A percentile compares a stretch with the other conserved stretches of the same genome.
Evolutionary conservation across 2,797 vertebrate genomes (phyloP).

Genomic region (Lagodon rhomboides): DNA sequence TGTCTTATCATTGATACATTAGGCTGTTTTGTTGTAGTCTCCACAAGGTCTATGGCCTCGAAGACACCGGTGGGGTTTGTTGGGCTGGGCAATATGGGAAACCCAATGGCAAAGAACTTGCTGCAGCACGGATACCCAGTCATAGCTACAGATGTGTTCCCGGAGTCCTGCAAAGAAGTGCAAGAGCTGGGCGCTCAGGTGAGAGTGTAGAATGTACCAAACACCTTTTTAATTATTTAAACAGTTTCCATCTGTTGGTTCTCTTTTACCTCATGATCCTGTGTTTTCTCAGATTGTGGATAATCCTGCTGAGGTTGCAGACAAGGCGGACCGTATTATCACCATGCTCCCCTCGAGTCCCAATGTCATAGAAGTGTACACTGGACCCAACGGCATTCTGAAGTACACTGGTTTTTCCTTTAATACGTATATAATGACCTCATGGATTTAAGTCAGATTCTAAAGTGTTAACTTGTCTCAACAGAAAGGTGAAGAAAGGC

Average conservation of each 20-base stretch:
- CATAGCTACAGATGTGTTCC: conserved; percentile 95
- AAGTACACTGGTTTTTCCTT: conserved; percentile 69
- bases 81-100: conserved; percentile 99
- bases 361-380: conserved; percentile 94
- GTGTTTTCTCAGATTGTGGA: conserved; percentile 90
- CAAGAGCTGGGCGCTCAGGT: conserved; percentile 97
- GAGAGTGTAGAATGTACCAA: conserved; percentile 14
- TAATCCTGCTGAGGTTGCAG: conserved; percentile 95
- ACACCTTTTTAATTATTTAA: not conserved
- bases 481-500: conserved; percentile 98
- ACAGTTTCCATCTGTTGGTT: not conserved
- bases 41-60: conserved; percentile 95
- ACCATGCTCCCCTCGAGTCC: conserved; percentile 98
- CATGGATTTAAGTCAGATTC: not conserved
- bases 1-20: not conserved
- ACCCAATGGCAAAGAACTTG: conserved; percentile 98
- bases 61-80: conserved; percentile 97
- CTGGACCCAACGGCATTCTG: conserved; percentile 94
- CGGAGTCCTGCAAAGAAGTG: conserved; percentile 96
- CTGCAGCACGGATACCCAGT: conserved; percentile 97
- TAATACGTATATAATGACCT: not conserved
- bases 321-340: conserved; percentile 97
- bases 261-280: not conserved
- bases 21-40: conserved; percentile 81
- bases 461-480: conserved; percentile 21